Base-by-base conservation (phyloP, 2,888 invertebrate genomes). In the Lasioglossum morio region DNA sequence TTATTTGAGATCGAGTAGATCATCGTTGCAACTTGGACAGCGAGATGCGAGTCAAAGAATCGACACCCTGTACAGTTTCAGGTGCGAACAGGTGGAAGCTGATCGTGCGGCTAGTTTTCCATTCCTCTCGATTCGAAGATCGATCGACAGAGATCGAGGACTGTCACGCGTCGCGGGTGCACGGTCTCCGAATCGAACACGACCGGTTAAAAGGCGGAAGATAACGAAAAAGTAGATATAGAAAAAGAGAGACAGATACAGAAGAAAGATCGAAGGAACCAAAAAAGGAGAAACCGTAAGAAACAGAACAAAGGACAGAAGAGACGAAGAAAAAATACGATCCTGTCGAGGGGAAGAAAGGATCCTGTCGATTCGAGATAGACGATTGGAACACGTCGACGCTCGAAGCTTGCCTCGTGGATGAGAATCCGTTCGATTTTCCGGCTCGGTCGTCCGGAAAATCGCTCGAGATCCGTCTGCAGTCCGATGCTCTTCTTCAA, bases 381-480 rank as follows among this genome's bases (percentile, higher is more conserved):
- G 63, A 30, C 63, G 30, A 63, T 63, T 34, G 30, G 63, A 63
- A 16, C 16, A 34, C 63, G 63, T 19, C 30, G 30, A 34, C 63
- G 63, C 63, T 63, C 63, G 16, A 63, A 30, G 63, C 27, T 60
- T 60, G 60, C 27, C 60, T 60, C 60, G 60, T 60, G 27, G 30
- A 63, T 57, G 12, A n/a, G 30, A 60, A 63, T 74, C 19, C 48
- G 40, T 48, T 16, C 34, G 27, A 74, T 48, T 57, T 57, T 57
- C 57, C 57, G 57, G 57, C 4, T 53, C 57, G n/a, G 12, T 66
- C 66, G 34, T 8, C 19, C 66, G 34, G 66, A 66, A 34, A 66
- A 63, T 63, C 30, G 27, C 34, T 84, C 77, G 75, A 74, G 76
- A 85, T 87, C 87, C 88, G 86, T 87, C 87, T 87, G 87, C 88